Evolutionary conservation across 1,140 invertebrate genomes (phyloP).

Genomic region (Gryon sp.): DNA sequence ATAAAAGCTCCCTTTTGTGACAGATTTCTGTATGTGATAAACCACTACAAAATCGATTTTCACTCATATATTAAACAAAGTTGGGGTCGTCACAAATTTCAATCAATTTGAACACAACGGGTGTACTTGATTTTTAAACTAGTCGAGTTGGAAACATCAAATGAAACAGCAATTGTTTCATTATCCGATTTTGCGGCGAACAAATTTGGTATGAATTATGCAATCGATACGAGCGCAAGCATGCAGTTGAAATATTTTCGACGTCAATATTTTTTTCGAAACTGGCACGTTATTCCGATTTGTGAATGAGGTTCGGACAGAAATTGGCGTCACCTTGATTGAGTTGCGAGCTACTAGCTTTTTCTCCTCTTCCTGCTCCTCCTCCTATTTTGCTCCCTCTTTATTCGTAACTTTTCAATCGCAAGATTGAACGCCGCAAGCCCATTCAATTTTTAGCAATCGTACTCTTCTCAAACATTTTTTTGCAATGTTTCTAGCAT

Average conservation of each 20-base stretch:
- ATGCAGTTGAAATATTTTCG: constrained; percentile 11
- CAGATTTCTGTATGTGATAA: neutral
- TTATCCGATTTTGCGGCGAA: constrained; percentile 19
- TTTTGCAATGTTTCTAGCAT: constrained; percentile 16
- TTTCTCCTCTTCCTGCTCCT: too few relatives aligned
- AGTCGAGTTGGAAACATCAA: constrained; percentile 34
- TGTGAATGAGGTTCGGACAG: constrained; percentile 44
- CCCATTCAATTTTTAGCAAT: constrained; percentile 78
- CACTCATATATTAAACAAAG: constrained; percentile 23
- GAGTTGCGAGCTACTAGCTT: constrained; percentile 55
- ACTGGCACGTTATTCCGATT: constrained; percentile 30
- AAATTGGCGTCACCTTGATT: constrained; percentile 61
- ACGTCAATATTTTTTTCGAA: constrained; percentile 34
- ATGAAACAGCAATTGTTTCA: constrained; percentile 48
- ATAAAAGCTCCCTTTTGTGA: neutral
- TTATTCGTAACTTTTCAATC: constrained; percentile 78
- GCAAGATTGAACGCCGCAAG: constrained; percentile 71
- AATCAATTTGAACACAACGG: constrained; percentile 21
- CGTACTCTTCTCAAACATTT: constrained; percentile 73
- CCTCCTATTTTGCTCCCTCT: too few relatives aligned
- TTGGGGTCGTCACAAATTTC: constrained; percentile 26
- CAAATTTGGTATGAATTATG: constrained; percentile 26
- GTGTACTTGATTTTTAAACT: constrained; percentile 28
- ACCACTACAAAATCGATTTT: constrained; percentile 20
- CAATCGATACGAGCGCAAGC: constrained; percentile 9